phyloP scores from a whole-genome alignment of 2,888 invertebrate genomes.

The Lepidocyrtinus sp. region DNA sequence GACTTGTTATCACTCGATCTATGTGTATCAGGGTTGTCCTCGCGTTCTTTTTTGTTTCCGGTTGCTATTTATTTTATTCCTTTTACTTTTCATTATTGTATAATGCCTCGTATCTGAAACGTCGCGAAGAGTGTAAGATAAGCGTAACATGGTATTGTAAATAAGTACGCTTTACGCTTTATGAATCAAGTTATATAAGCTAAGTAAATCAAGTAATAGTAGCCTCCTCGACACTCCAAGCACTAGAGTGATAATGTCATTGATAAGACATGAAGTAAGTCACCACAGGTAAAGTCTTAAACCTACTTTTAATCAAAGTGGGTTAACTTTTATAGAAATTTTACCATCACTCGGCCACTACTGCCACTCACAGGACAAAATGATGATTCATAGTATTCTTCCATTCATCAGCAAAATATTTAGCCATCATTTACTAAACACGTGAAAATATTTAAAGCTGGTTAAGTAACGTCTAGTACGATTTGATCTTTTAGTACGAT shows the following conservation, averaged over 20 bases:
- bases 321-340: slow-evolving; percentile 48
- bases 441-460: too few relatives aligned
- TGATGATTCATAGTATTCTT: too few relatives aligned
- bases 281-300: slow-evolving; percentile 35
- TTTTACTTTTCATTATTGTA: slow-evolving; percentile 47
- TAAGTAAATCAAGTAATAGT: background rate
- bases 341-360: slow-evolving; percentile 15
- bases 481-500: too few relatives aligned
- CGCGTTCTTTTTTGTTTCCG: slow-evolving; percentile 57
- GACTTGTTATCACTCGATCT: slow-evolving; percentile 49
- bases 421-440: too few relatives aligned
- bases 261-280: slow-evolving; percentile 25
- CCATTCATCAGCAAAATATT: too few relatives aligned
- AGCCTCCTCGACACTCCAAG: slow-evolving; percentile 9
- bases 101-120: too few relatives aligned
- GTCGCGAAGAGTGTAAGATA: background rate
- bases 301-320: slow-evolving; percentile 56
- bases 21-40: slow-evolving; percentile 61
- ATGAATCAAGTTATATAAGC: too few relatives aligned
- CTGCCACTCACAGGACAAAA: too few relatives aligned
- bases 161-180: too few relatives aligned
- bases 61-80: slow-evolving; percentile 40
- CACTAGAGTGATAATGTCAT: background rate
- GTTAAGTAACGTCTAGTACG: too few relatives aligned
- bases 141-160: slow-evolving; percentile 18